phyloP scores from a whole-genome alignment of 1,140 invertebrate genomes.

The Pteromalus puparum region DNA sequence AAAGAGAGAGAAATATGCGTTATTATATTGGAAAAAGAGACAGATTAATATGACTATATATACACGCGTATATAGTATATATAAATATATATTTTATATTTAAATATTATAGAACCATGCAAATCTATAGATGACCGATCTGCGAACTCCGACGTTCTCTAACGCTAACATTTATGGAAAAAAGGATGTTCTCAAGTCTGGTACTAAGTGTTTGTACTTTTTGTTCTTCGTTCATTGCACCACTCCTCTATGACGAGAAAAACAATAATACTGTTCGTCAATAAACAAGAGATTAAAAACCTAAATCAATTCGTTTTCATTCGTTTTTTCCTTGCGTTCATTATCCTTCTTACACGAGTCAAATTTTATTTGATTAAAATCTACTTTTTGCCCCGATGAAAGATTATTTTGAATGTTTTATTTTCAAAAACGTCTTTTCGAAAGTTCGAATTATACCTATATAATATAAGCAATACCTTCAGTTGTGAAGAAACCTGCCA shows the following conservation, averaged over 20 bases:
- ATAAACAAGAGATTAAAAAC: conserved; percentile 58
- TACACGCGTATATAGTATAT: conserved; percentile 66
- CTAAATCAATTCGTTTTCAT: conserved; percentile 6
- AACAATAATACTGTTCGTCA: conserved; percentile 62
- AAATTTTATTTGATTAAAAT: too few species aligned
- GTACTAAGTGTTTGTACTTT: conserved; percentile 65
- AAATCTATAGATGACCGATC: conserved; percentile 61
- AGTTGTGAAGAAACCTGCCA: too few species aligned
- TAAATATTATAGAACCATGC: conserved; percentile 57
- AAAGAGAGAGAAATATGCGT: conserved; percentile 59
- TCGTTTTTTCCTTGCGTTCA: background rate
- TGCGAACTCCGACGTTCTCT: conserved; percentile 64
- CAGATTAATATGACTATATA: conserved; percentile 65
- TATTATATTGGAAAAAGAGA: conserved; percentile 63
- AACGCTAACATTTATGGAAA: conserved; percentile 59
- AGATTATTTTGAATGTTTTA: too few species aligned
- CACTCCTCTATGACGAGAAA: conserved; percentile 60
- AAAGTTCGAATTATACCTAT: too few species aligned
- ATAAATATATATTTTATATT: conserved; percentile 72
- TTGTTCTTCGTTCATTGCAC: conserved; percentile 63
- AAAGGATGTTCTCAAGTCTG: conserved; percentile 63
- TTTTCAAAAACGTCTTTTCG: too few species aligned
- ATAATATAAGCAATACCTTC: too few species aligned
- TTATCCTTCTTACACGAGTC: too few species aligned
- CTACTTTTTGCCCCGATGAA: too few species aligned